Evolutionary conservation across 2,888 invertebrate genomes (phyloP), one percentile per base, ranked within the genome.

Genomic region (Cephus sareptanus): DNA sequence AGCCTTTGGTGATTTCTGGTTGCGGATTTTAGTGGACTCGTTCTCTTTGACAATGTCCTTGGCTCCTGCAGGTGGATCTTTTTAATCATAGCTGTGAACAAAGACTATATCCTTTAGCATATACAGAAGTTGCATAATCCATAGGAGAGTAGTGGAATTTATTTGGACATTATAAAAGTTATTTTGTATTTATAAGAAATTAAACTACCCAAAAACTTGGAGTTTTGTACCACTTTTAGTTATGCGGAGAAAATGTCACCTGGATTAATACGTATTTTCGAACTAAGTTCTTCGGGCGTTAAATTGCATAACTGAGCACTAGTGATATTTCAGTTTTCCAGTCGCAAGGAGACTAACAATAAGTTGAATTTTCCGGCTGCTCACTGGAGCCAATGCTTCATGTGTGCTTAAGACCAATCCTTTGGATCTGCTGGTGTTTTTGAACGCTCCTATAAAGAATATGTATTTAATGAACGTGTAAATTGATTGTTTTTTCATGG

Each of bases 241-340:
- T 98, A 98, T 0, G 98, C 98, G 98, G 98, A 98, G 90, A 98
- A 98, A 6, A 97, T 92, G 89, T 98, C 97, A 0, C 96, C 96
- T 0, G 96, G 96, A 90, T 98, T 98, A 1, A 94, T 93, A 0
- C 96, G 96, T 33, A 96, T 94, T 90, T 95, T 95, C 78, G 93
- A 92, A 79, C 94, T 93, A 90, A 96, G 96, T 83, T 96, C 95
- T 9, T 92, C 89, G 79, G 96, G 94, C 4, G 94, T 94, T 82
- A 97, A 92, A 70, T 94, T 92, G 87, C 96, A 96, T 3, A 98
- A 92, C 82, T 96, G 94, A 73, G 93, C 92, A 0, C 97, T 97
- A 15, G 93, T 94, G 75, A 98, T 94, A 74, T 94, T 93, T 97
- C 98, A 98, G 85, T 97, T 96, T 0, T 94, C 93, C 4, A 97